These are phyloP conservation scores for Stenchaetothrips biformis DNA, from an alignment of 2,888 invertebrate genomes.

Conservation along the genomic window DNA sequence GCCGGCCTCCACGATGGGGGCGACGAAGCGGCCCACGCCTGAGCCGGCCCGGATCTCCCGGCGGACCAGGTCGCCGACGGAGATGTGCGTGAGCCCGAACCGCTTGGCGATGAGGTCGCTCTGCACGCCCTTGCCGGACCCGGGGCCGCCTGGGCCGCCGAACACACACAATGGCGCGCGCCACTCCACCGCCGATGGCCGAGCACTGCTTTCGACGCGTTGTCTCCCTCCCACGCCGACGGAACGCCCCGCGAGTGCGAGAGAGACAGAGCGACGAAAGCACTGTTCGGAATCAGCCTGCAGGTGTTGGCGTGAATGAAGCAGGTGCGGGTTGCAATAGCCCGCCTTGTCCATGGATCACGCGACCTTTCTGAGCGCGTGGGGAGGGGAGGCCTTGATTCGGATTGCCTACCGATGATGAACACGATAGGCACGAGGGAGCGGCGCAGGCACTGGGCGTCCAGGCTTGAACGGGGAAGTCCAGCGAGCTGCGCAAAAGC, in stretches of 20 bases:
- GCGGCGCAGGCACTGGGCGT: neutral
- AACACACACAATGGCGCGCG: no score
- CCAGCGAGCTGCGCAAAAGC: neutral
- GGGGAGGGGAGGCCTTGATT: no score
- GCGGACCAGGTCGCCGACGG: conserved; percentile 8
- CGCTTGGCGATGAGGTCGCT: neutral
- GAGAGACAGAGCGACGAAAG: no score
- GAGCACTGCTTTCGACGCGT: no score
- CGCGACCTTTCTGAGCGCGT: no score
- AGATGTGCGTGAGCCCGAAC: conserved; percentile 2
- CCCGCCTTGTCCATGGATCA: no score
- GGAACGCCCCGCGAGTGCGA: no score
- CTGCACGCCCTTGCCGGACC: conserved; percentile 5
- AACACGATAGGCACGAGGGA: conserved; percentile 1
- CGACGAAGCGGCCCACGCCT: neutral
- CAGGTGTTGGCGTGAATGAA: no score
- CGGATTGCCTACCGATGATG: neutral
- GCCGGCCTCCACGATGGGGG: neutral
- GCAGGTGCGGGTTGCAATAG: no score
- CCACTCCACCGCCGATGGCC: no score
- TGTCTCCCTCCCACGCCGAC: no score
- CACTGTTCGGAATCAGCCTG: no score
- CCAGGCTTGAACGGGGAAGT: neutral
- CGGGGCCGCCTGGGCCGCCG: neutral
- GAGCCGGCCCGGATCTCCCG: neutral